Conservation (phyloP, 1,140 invertebrate species). For the Atta colombica region DNA sequence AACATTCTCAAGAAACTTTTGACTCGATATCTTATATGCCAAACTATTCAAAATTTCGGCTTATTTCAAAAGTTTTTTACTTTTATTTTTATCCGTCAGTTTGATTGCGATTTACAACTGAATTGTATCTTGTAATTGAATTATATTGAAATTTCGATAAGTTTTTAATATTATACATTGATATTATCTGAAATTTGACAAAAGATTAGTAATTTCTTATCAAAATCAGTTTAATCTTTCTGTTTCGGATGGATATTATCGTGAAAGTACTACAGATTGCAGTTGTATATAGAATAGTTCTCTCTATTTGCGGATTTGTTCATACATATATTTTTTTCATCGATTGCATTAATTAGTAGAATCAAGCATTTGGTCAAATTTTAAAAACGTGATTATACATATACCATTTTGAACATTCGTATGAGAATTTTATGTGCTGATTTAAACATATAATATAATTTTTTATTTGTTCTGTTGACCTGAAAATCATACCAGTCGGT, state of each 20-base stretch:
- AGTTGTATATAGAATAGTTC: neutral
- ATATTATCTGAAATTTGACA: neutral
- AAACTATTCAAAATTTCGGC: neutral
- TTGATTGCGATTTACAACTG: neutral
- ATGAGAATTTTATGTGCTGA: neutral
- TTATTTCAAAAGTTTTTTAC: neutral
- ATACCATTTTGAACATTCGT: neutral
- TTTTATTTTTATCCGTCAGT: neutral
- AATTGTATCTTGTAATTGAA: neutral
- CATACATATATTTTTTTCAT: constrained; percentile 2
- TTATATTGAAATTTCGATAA: neutral
- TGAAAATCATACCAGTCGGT: neutral
- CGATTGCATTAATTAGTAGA: neutral
- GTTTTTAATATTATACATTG: constrained; percentile 5
- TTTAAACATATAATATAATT: neutral
- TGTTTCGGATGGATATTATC: neutral
- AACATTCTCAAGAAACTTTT: constrained; percentile 1
- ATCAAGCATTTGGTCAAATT: neutral
- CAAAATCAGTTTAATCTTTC: neutral
- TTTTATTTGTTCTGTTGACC: constrained; percentile 8
- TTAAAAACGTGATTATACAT: neutral
- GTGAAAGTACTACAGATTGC: neutral
- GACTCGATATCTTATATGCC: neutral
- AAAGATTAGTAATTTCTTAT: constrained; percentile 13
- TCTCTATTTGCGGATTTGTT: neutral